These are phyloP conservation scores for Cygnus atratus DNA, from an alignment of 2,113 vertebrate genomes.

Conservation along the genomic window DNA sequence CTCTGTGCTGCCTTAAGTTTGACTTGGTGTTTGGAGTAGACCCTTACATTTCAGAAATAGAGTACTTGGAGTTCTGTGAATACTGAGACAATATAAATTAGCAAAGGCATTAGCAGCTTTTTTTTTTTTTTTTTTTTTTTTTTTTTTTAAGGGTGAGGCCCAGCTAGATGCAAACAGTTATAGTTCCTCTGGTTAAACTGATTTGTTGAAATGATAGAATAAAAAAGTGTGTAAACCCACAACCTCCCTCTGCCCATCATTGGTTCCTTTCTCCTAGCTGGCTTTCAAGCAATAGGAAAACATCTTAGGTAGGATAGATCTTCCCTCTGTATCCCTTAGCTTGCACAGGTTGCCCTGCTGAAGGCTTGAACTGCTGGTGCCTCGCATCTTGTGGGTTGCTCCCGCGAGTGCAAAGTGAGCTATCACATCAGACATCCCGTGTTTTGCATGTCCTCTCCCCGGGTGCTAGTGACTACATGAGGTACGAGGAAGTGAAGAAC, in stretches of 20 bases:
- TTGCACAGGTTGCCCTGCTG: background rate
- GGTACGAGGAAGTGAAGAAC: background rate
- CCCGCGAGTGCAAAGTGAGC: background rate
- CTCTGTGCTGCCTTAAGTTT: constrained; percentile 42
- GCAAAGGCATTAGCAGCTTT: background rate
- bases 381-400: background rate
- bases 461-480: background rate
- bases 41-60: constrained; percentile 43
- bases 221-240: background rate
- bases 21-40: constrained; percentile 40
- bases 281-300: background rate
- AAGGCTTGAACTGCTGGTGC: background rate
- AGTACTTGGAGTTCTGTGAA: constrained; percentile 42
- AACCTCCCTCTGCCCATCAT: background rate
- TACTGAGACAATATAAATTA: background rate
- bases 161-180: background rate
- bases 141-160: constrained; percentile 1
- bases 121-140: background rate
- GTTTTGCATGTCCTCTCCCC: background rate
- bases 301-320: background rate
- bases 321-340: background rate
- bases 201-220: constrained; percentile 3
- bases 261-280: background rate
- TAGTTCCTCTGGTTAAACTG: background rate
- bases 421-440: background rate